phyloP scores from a whole-genome alignment of 2,797 vertebrate genomes.

The Pygocentrus nattereri region DNA sequence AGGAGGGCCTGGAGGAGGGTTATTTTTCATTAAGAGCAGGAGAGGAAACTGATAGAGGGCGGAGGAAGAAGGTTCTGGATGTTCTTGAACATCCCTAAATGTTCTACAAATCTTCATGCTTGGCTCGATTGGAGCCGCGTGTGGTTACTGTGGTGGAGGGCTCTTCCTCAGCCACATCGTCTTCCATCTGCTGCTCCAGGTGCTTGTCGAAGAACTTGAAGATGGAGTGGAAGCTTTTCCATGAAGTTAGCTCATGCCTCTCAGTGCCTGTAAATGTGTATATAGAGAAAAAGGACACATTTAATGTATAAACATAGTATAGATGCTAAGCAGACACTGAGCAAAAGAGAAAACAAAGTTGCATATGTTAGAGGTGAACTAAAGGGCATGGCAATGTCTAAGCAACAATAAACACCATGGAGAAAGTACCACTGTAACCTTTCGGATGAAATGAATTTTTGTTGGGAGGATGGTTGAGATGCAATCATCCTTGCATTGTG shows the following conservation, averaged over 20 bases:
- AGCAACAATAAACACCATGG: background rate
- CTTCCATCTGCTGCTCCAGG: slow-evolving; percentile 72
- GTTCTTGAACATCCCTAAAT: slow-evolving; percentile 41
- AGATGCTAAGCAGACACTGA: slow-evolving; percentile 3
- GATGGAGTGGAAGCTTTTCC: slow-evolving; percentile 94
- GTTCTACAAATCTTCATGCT: slow-evolving; percentile 88
- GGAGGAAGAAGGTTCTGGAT: slow-evolving; percentile 2
- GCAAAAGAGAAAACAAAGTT: background rate
- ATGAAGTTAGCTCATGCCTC: slow-evolving; percentile 94
- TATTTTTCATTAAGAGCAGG: slow-evolving; percentile 47
- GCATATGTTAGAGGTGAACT: background rate
- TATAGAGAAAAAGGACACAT: background rate
- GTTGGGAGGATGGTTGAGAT: background rate
- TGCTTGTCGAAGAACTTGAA: slow-evolving; percentile 90
- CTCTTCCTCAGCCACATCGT: slow-evolving; percentile 69
- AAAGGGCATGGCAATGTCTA: background rate
- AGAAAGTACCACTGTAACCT: slow-evolving; percentile 1
- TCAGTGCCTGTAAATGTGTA: slow-evolving; percentile 85
- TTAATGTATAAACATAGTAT: background rate
- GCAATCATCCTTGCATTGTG: background rate
- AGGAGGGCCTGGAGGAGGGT: slow-evolving; percentile 60
- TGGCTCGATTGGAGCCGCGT: slow-evolving; percentile 89
- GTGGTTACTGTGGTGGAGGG: slow-evolving; percentile 78
- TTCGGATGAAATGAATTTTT: background rate
- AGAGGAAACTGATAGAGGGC: slow-evolving; percentile 19